phyloP scores from a whole-genome alignment of 2,797 vertebrate species.

The Gadopsis bispinosus region DNA sequence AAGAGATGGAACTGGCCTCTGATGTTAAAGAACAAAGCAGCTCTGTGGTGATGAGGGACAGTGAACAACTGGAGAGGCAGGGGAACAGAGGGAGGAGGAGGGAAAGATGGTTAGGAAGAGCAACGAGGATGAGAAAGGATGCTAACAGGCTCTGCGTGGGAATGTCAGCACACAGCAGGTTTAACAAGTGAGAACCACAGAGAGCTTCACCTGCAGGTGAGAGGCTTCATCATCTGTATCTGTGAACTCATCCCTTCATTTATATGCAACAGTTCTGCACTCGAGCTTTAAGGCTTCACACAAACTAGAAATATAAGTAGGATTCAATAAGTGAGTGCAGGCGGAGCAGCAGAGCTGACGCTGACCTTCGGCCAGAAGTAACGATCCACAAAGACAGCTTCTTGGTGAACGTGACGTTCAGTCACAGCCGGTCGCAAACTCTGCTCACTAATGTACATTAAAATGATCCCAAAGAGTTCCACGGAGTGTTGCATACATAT shows the following conservation, averaged over 20 bases:
- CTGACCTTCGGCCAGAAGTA: no score
- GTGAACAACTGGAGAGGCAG: slow-evolving; percentile 3
- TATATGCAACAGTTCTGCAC: no score
- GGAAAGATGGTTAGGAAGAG: slow-evolving; percentile 8
- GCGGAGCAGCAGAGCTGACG: not conserved
- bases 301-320: not conserved
- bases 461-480: no score
- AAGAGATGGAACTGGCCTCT: slow-evolving; percentile 7
- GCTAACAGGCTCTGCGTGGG: no score
- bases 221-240: no score
- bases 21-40: slow-evolving; percentile 33
- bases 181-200: no score
- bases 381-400: not conserved
- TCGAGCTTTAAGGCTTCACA: not conserved
- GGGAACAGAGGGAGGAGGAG: slow-evolving; percentile 11
- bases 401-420: not conserved
- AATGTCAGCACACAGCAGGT: no score
- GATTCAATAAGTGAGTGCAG: not conserved
- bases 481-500: no score
- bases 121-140: slow-evolving; percentile 15
- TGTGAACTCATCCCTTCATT: no score
- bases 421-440: no score
- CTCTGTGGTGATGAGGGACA: slow-evolving; percentile 7
- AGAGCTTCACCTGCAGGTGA: no score
- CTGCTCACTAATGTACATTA: no score